Percentiles rank a stretch among this genome's conserved stretches.
Evolutionary conservation across 2,113 vertebrate genomes (phyloP).

Genomic region (Myiopsitta monachus): DNA sequence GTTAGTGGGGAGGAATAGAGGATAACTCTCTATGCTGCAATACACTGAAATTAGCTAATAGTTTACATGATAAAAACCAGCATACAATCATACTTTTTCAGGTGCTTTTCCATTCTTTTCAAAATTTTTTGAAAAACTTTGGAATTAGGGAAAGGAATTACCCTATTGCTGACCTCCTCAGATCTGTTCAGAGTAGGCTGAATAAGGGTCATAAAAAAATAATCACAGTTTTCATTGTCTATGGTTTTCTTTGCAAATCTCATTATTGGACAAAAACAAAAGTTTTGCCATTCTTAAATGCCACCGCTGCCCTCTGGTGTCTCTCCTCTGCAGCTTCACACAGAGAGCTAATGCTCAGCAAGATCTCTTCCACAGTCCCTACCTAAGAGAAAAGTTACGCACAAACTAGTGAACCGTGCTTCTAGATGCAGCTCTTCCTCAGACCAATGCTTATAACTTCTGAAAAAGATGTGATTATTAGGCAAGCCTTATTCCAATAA

Average conservation of each 20-base stretch:
- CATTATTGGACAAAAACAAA: accelerated
- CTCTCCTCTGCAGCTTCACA: neutral
- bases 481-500: neutral
- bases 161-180: neutral
- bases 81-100: neutral
- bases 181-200: neutral
- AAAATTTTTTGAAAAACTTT: neutral
- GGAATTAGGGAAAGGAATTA: neutral
- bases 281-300: neutral
- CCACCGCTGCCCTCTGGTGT: slow-evolving; percentile 4
- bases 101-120: neutral
- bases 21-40: neutral
- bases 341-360: neutral
- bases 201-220: neutral
- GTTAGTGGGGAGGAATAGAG: neutral
- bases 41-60: neutral
- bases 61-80: neutral
- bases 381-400: accelerated
- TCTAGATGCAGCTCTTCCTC: neutral
- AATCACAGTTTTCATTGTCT: neutral
- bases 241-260: neutral
- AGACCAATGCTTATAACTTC: neutral
- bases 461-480: neutral
- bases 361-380: neutral
- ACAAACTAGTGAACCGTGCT: accelerated